Percentiles rank a stretch among this genome's conserved stretches.
These are phyloP conservation scores for Microplitis manilae DNA, from an alignment of 2,888 invertebrate genomes.

Conservation along the genomic window DNA sequence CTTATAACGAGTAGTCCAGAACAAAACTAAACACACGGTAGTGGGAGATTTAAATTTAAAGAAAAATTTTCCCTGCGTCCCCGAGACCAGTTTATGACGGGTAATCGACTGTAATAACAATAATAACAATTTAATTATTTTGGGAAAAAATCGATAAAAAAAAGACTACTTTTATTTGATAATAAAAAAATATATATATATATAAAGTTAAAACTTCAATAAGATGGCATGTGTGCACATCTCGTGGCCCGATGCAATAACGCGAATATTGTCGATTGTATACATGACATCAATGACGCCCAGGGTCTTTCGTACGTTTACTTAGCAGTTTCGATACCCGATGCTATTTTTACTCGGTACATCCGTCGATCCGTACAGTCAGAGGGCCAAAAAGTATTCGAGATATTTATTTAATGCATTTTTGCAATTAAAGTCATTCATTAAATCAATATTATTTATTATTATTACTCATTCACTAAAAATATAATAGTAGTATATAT, in stretches of 20 bases:
- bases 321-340: constrained; percentile 3
- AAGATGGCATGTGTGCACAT: not conserved
- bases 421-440: not conserved
- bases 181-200: not conserved
- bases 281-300: constrained; percentile 10
- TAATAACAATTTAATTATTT: too few species aligned
- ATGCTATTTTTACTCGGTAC: not conserved
- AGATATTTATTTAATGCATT: not conserved
- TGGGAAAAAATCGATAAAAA: too few species aligned
- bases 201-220: not conserved
- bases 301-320: constrained; percentile 6
- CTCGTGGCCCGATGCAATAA: constrained; percentile 6
- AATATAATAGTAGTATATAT: not conserved
- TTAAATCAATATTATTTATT: not conserved
- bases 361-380: not conserved
- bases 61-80: too few species aligned
- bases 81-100: too few species aligned
- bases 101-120: too few species aligned
- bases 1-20: too few species aligned
- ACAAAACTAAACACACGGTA: too few species aligned
- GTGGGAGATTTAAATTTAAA: too few species aligned
- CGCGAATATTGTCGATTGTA: not conserved
- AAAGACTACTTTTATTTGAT: not conserved
- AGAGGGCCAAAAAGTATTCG: not conserved
- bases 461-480: not conserved